Percentiles rank a stretch among this genome's conserved stretches.
Conservation (phyloP, 2,113 vertebrate genomes). For the Thermophis baileyi region DNA sequence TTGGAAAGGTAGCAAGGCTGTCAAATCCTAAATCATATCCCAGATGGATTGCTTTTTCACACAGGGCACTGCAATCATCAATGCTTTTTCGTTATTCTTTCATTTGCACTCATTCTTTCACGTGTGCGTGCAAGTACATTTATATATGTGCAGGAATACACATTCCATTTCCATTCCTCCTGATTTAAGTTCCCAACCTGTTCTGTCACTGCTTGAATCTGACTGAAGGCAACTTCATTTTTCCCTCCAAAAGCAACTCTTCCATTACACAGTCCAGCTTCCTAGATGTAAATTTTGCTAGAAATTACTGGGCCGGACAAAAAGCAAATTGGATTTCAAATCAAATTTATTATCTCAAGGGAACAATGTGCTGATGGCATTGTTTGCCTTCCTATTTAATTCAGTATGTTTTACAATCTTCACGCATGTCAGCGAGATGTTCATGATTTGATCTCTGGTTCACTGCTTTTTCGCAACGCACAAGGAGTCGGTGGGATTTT, state of each 20-base stretch:
- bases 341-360: slow-evolving; percentile 10
- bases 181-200: neutral
- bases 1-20: no score
- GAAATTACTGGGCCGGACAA: neutral
- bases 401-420: slow-evolving; percentile 17
- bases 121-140: neutral
- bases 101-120: neutral
- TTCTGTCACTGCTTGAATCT: neutral
- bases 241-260: neutral
- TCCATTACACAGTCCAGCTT: neutral
- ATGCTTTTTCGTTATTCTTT: neutral
- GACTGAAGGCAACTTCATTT: neutral
- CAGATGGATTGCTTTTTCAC: neutral
- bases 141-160: neutral
- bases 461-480: neutral
- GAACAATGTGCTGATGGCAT: slow-evolving; percentile 3
- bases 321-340: slow-evolving; percentile 25
- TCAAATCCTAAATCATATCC: neutral
- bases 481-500: neutral
- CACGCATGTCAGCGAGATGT: neutral
- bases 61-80: neutral
- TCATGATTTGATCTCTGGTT: slow-evolving; percentile 12
- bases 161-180: neutral
- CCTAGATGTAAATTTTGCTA: neutral
- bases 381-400: slow-evolving; percentile 21